Percentiles rank a stretch among this genome's conserved stretches.
phyloP scores from a whole-genome alignment of 2,113 vertebrate genomes.

The Syngnathus scovelli region DNA sequence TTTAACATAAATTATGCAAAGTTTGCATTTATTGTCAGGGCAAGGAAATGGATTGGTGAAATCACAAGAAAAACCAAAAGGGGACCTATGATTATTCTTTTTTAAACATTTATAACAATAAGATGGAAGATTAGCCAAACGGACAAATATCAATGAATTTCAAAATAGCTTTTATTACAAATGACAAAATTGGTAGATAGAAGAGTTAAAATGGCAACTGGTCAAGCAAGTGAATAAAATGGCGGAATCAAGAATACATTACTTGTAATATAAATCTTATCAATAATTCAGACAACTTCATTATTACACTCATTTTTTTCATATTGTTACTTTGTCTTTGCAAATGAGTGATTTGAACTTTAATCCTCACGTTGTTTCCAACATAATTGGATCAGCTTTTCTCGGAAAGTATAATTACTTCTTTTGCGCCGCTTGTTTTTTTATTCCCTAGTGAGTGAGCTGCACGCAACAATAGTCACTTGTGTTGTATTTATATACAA shows the following conservation, averaged over 20 bases:
- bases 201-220: conserved; percentile 37
- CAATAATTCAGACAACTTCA: conserved; percentile 54
- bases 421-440: background rate
- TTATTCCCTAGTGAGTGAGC: background rate
- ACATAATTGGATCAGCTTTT: conserved; percentile 49
- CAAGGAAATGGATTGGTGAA: background rate
- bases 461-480: background rate
- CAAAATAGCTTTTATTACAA: no score
- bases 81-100: no score
- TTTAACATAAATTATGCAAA: background rate
- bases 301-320: conserved; percentile 47
- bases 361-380: conserved; percentile 48
- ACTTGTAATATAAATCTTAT: conserved; percentile 56
- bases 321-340: conserved; percentile 44
- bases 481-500: background rate
- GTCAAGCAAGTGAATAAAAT: conserved; percentile 20
- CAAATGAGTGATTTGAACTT: conserved; percentile 60
- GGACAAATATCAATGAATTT: no score
- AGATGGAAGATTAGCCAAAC: no score
- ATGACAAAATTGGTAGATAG: background rate
- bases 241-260: conserved; percentile 39
- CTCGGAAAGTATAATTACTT: conserved; percentile 36
- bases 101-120: no score
- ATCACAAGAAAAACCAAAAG: background rate
- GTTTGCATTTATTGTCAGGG: background rate